Conservation (phyloP, 2,797 vertebrate species). For the Chelon auratus region DNA sequence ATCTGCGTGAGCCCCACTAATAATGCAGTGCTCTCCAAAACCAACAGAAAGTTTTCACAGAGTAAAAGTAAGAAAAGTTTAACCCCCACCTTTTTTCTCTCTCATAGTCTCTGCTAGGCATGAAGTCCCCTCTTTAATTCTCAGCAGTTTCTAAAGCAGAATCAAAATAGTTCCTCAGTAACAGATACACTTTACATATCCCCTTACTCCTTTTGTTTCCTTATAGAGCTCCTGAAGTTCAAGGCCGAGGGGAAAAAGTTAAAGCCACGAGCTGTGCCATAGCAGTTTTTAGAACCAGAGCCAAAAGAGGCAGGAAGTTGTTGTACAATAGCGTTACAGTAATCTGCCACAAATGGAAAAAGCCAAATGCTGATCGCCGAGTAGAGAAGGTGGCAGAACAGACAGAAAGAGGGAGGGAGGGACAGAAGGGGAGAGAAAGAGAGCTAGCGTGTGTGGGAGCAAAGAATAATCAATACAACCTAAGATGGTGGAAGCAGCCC, state of each 20-base stretch:
- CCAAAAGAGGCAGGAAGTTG: constrained; percentile 86
- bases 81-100: constrained; percentile 76
- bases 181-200: constrained; percentile 69
- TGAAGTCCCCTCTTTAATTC: constrained; percentile 66
- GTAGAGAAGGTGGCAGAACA: constrained; percentile 75
- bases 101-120: constrained; percentile 71
- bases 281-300: constrained; percentile 74
- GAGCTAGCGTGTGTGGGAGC: constrained; percentile 58
- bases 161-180: constrained; percentile 71
- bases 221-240: constrained; percentile 66
- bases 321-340: constrained; percentile 90
- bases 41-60: constrained; percentile 63
- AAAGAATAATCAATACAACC: constrained; percentile 77
- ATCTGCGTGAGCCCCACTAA: constrained; percentile 47
- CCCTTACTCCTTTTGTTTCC: constrained; percentile 71
- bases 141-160: constrained; percentile 65
- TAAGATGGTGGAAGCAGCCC: constrained; percentile 78
- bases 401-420: constrained; percentile 67
- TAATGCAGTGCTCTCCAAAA: constrained; percentile 38
- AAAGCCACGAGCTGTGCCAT: constrained; percentile 73
- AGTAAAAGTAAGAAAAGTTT: constrained; percentile 72
- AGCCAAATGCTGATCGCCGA: constrained; percentile 84
- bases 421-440: constrained; percentile 56
- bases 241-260: constrained; percentile 72
- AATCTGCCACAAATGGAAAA: constrained; percentile 88